phyloP scores from a whole-genome alignment of 2,888 invertebrate genomes.

The Xanthia togata region DNA sequence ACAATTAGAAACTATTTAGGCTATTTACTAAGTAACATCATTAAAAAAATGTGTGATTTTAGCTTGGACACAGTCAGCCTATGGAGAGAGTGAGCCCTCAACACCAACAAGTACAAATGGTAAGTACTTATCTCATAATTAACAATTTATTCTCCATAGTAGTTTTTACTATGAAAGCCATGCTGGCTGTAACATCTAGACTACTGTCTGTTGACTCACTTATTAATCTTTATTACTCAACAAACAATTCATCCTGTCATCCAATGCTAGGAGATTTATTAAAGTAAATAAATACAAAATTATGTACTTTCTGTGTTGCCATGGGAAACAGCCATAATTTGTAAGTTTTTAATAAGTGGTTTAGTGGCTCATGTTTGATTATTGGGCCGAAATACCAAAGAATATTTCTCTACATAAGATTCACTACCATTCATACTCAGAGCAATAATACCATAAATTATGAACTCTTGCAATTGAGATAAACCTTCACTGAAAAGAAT shows the following conservation, averaged over 20 bases:
- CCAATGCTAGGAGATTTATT: neutral
- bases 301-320: neutral
- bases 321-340: neutral
- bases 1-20: neutral
- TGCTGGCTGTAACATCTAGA: neutral
- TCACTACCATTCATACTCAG: too few relatives aligned
- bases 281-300: too few relatives aligned
- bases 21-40: neutral
- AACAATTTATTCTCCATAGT: neutral
- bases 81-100: conserved; percentile 89
- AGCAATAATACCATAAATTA: neutral
- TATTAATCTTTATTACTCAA: conserved; percentile 14
- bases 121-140: conserved; percentile 65
- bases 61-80: conserved; percentile 93
- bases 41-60: conserved; percentile 63
- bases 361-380: neutral
- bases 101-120: conserved; percentile 89
- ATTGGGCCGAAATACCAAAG: neutral
- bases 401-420: neutral
- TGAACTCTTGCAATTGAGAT: conserved; percentile 4
- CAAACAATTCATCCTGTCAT: conserved; percentile 1
- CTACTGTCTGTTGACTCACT: neutral
- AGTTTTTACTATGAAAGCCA: conserved; percentile 11
- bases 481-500: neutral
- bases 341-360: neutral